Evolutionary conservation across 1,140 invertebrate genomes (phyloP), one percentile per base, ranked within the genome.

Genomic region (Anoplophora glabripennis): DNA sequence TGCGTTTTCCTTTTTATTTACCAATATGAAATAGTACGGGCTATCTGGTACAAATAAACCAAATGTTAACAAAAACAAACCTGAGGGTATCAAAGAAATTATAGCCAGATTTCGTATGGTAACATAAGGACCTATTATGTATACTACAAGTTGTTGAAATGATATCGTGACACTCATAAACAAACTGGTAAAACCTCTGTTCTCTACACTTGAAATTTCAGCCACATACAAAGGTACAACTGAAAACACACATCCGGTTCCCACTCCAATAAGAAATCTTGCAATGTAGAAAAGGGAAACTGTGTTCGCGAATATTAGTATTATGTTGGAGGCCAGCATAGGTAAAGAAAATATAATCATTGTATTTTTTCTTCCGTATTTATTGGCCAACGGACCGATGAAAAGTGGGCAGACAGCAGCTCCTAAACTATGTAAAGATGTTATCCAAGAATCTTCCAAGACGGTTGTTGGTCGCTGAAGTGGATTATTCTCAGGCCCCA

Each of bases 11-110:
- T 80, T 15, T 36, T 81, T 79, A 28, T 77, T 78, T 15, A 74
- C 78, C 69, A 84, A 83, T 0, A 89, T 72, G 21, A 86, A 77
- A 54, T 82, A 90, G 46, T 84, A 85, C 0, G 93, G 93, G 8
- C 88, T 87, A 70, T 95, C 93, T 0, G 92, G 91, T 10, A 66
- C 53, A n/a, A 70, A 65, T 9, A 70, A 12, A 4, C 80, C 56
- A 70, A 86, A 83, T 1, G 77, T 66, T 0, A 79, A 36, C 9
- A 85, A 53, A 70, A 85, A 81, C 0, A 82, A 76, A 1, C 78
- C 0, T 0, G 82, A 80, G n/a, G 83, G 58, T 5, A 74, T 21
- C 5, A 72, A 73, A 51, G 77, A 78, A 0, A 75, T 56, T n/a
- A 83, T 70, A 64, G 80, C 81, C 15, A 85, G 75, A 28, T 68